Percentiles rank a stretch among this genome's conserved stretches.
Conservation (phyloP, 2,888 invertebrate species). For the Agriopis marginaria region DNA sequence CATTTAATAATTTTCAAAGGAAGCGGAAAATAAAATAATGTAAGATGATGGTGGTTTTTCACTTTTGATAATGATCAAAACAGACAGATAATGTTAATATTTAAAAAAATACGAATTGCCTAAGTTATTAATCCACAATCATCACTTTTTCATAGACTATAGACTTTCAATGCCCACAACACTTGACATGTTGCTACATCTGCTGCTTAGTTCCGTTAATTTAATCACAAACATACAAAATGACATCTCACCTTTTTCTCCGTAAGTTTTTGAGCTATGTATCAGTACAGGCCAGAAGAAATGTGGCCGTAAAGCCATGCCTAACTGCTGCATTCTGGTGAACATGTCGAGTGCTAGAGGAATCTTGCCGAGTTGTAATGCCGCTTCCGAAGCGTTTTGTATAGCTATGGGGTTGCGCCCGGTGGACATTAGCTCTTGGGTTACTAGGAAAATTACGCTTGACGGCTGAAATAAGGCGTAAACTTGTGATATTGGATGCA, state of each 20-base stretch:
- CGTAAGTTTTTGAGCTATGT: conserved; percentile 75
- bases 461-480: conserved; percentile 66
- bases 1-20: no score
- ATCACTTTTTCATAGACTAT: not conserved
- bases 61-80: no score
- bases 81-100: no score
- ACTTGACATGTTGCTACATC: not conserved
- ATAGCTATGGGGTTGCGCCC: conserved; percentile 81
- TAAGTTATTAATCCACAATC: no score
- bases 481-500: no score
- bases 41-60: no score
- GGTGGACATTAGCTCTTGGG: conserved; percentile 77
- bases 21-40: no score
- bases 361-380: conserved; percentile 77
- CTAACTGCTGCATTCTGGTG: conserved; percentile 71
- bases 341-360: conserved; percentile 79
- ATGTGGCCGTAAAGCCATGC: conserved; percentile 83
- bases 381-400: conserved; percentile 83
- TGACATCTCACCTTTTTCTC: conserved; percentile 80
- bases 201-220: not conserved
- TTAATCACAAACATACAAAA: not conserved
- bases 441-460: conserved; percentile 70
- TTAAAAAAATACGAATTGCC: no score
- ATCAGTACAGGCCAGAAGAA: conserved; percentile 89
- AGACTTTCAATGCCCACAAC: not conserved